These are phyloP conservation scores for Toxotes chatareus DNA, from an alignment of 2,113 vertebrate genomes.

Conservation along the genomic window DNA sequence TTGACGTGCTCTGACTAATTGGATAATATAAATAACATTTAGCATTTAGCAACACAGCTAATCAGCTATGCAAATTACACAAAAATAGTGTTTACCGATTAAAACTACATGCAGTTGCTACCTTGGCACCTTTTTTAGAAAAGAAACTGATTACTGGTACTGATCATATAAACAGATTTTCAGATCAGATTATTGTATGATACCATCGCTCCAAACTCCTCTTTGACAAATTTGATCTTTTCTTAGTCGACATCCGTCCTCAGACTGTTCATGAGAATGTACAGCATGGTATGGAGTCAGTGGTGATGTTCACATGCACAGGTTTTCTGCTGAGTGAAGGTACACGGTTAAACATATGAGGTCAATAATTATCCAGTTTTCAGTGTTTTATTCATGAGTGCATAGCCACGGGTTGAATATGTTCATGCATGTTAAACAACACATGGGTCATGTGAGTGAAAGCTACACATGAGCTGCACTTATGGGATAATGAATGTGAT, in stretches of 20 bases:
- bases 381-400: constrained; percentile 59
- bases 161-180: background rate
- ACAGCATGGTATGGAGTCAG: background rate
- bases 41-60: constrained; percentile 10
- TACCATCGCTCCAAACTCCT: background rate
- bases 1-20: constrained; percentile 9
- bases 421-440: constrained; percentile 40
- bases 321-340: constrained; percentile 3
- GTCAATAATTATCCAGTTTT: constrained; percentile 35
- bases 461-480: constrained; percentile 6
- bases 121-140: background rate
- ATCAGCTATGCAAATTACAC: constrained; percentile 7
- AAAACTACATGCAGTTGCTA: background rate
- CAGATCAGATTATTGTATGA: background rate
- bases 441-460: constrained; percentile 42
- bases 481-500: constrained; percentile 42
- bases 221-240: background rate
- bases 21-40: constrained; percentile 4
- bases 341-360: constrained; percentile 3
- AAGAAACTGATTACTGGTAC: background rate
- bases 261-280: background rate
- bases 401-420: constrained; percentile 34
- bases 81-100: background rate
- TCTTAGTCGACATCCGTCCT: background rate
- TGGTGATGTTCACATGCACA: background rate